Conservation (phyloP, 2,888 invertebrate genomes). For the Rugalucina vietnamica region DNA sequence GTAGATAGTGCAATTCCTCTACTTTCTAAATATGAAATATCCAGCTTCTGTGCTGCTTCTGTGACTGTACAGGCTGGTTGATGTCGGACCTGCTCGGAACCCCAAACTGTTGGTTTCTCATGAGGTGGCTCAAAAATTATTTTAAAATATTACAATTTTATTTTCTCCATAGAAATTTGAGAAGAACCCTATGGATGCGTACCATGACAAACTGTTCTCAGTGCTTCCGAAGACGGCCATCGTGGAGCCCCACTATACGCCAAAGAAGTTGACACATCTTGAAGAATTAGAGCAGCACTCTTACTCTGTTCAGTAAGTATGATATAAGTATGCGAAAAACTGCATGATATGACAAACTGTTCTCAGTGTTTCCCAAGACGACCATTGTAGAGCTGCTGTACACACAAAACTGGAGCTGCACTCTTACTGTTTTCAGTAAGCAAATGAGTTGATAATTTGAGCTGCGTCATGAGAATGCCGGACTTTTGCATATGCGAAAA, state of each 20-base stretch:
- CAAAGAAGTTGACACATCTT: slow-evolving; percentile 74
- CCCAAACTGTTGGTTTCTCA: no score
- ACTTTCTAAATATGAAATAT: no score
- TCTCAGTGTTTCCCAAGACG: slow-evolving; percentile 79
- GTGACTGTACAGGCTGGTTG: no score
- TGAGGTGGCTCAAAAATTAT: no score
- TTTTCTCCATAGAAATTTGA: slow-evolving; percentile 70
- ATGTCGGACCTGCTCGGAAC: no score
- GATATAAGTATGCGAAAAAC: neutral
- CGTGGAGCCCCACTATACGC: slow-evolving; percentile 70
- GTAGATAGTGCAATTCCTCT: no score
- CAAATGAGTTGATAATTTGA: no score
- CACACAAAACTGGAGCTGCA: slow-evolving; percentile 77
- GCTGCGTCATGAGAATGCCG: no score
- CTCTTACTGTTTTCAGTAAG: slow-evolving; percentile 80
- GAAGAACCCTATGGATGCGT: slow-evolving; percentile 78
- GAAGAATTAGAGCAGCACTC: slow-evolving; percentile 80
- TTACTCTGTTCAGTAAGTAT: slow-evolving; percentile 79
- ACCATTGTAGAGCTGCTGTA: slow-evolving; percentile 72
- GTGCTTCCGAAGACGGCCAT: slow-evolving; percentile 79
- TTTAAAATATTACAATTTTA: no score
- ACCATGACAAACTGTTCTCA: slow-evolving; percentile 79
- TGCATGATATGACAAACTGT: slow-evolving; percentile 79
- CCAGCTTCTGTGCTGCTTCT: no score
- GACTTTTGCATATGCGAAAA: no score